These are phyloP conservation scores for Myotis vivesi DNA, from an alignment of 2,797 vertebrate species.

Conservation along the genomic window DNA sequence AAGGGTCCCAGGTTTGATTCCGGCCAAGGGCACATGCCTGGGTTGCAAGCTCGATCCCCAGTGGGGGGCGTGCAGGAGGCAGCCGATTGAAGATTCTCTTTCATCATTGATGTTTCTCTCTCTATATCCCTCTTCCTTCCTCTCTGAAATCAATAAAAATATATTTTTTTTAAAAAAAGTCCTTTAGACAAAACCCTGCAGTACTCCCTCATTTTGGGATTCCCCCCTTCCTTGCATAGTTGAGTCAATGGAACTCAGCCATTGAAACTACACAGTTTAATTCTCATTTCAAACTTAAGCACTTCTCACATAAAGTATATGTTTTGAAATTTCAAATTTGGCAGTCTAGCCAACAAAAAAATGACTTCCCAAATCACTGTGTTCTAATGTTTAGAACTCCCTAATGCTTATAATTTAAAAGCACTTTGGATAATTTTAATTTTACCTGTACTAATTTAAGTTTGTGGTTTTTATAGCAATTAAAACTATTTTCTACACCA, in stretches of 20 bases:
- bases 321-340: not conserved
- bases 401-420: not conserved
- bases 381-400: not conserved
- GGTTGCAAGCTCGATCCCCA: no score
- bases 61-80: no score
- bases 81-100: no score
- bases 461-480: not conserved
- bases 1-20: no score
- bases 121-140: no score
- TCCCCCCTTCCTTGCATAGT: not conserved
- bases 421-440: not conserved
- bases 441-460: not conserved
- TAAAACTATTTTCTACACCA: conserved; percentile 3
- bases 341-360: not conserved
- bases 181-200: not conserved
- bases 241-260: not conserved
- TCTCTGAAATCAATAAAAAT: no score
- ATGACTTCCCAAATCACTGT: not conserved
- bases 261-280: not conserved
- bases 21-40: no score
- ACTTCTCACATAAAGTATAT: not conserved
- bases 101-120: no score
- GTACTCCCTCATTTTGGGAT: not conserved
- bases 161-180: not conserved
- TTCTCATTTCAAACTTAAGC: not conserved